phyloP scores from a whole-genome alignment of 2,113 vertebrate species.

The Felis catus region DNA sequence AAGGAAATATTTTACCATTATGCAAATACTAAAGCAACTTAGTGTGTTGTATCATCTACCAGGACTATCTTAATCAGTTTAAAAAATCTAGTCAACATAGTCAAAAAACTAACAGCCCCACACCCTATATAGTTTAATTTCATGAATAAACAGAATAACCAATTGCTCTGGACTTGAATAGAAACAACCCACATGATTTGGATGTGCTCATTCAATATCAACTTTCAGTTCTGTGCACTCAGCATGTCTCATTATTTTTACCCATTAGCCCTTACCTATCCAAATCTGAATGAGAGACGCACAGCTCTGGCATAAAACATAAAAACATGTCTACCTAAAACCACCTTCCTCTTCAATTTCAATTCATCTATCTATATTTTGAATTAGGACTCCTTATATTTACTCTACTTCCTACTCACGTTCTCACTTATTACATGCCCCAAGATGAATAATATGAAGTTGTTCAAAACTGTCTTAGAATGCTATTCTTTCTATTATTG shows the following conservation, averaged over 20 bases:
- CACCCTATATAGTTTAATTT: neutral
- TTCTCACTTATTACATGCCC: neutral
- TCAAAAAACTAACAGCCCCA: neutral
- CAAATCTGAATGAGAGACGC: neutral
- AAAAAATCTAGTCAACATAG: neutral
- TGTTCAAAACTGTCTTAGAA: neutral
- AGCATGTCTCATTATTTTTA: neutral
- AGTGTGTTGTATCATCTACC: neutral
- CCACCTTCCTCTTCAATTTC: neutral
- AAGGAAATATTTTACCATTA: neutral
- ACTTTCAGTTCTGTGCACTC: neutral
- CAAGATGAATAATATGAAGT: neutral
- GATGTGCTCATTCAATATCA: neutral
- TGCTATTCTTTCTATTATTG: neutral
- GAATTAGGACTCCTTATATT: neutral
- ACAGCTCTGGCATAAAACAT: neutral
- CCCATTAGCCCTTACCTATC: neutral
- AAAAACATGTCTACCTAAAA: neutral
- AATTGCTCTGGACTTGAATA: neutral
- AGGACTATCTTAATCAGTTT: neutral
- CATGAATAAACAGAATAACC: neutral
- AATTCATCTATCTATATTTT: neutral
- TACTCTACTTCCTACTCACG: neutral
- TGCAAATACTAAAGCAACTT: neutral
- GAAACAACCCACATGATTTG: rapidly evolving